Percentiles rank a stretch among this genome's conserved stretches.
Conservation (phyloP, 1,140 invertebrate genomes). For the Melipona quadrifasciata region DNA sequence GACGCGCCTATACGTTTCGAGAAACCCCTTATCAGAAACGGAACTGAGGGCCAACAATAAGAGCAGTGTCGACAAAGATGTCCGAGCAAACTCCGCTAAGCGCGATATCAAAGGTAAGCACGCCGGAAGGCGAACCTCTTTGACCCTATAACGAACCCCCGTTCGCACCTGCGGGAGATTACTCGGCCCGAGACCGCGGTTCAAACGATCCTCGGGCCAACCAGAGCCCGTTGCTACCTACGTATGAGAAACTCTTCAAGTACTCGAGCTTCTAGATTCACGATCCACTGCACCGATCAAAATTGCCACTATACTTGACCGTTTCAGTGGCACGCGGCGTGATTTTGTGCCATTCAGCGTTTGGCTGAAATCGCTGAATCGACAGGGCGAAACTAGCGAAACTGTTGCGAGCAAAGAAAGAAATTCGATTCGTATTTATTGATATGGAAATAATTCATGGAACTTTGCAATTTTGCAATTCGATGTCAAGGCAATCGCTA, state of each 20-base stretch:
- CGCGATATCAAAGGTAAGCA: conserved; percentile 21
- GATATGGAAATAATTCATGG: too few species aligned
- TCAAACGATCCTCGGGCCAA: neutral
- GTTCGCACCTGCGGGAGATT: conserved; percentile 43
- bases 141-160: neutral
- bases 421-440: too few species aligned
- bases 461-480: too few species aligned
- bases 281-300: neutral
- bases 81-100: neutral
- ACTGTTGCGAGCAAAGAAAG: too few species aligned
- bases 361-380: too few species aligned
- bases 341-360: too few species aligned
- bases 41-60: conserved; percentile 2
- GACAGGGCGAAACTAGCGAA: too few species aligned
- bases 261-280: neutral
- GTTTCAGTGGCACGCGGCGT: too few species aligned
- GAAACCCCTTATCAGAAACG: conserved; percentile 8
- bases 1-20: neutral
- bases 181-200: neutral
- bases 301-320: neutral
- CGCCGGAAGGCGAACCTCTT: neutral
- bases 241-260: neutral
- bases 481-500: too few species aligned
- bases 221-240: neutral
- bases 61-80: conserved; percentile 24